phyloP scores from a whole-genome alignment of 2,113 vertebrate genomes.

The Poicephalus meyeri region DNA sequence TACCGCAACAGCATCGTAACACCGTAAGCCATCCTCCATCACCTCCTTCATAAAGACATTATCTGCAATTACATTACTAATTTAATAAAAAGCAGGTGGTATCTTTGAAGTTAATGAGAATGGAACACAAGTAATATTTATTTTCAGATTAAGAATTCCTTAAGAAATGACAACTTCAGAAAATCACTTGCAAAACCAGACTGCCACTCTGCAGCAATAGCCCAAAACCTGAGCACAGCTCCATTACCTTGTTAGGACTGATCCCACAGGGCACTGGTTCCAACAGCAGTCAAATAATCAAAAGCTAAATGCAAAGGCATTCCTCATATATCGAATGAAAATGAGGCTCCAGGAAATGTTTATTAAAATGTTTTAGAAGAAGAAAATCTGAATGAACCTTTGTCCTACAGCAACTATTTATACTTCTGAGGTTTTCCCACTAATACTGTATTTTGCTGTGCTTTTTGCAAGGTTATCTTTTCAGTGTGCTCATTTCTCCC shows the following conservation, averaged over 20 bases:
- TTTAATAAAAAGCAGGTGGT: slow-evolving; percentile 28
- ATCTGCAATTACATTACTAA: slow-evolving; percentile 19
- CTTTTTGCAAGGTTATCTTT: neutral
- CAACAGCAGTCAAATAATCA: neutral
- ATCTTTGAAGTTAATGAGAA: slow-evolving; percentile 39
- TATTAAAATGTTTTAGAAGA: neutral
- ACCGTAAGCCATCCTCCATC: neutral
- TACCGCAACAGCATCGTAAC: neutral
- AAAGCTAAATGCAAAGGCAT: neutral
- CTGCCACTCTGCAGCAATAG: neutral
- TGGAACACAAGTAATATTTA: neutral
- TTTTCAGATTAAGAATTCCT: slow-evolving; percentile 32
- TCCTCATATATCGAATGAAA: neutral
- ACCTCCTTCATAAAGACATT: neutral
- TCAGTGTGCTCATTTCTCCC: neutral
- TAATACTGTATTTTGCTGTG: neutral
- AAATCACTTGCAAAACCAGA: neutral
- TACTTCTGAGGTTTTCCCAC: neutral
- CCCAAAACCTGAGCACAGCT: neutral
- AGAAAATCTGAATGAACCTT: neutral
- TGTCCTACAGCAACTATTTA: neutral
- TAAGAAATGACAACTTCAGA: neutral
- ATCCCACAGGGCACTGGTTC: neutral
- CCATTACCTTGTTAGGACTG: neutral
- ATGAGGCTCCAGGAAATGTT: neutral